phyloP scores from a whole-genome alignment of 2,113 vertebrate species.

The Spea bombifrons region DNA sequence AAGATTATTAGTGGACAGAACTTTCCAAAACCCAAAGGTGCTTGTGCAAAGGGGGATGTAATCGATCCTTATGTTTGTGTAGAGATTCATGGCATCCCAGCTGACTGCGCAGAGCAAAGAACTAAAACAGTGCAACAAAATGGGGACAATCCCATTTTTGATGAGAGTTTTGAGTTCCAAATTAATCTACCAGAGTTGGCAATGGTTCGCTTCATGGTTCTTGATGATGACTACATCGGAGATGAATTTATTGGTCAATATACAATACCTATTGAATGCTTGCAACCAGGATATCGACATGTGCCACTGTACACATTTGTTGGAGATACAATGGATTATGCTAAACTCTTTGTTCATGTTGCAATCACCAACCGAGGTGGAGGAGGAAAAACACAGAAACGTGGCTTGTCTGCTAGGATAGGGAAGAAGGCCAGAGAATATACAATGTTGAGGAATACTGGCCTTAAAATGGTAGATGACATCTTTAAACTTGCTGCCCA shows the following conservation, averaged over 20 bases:
- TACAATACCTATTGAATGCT: constrained; percentile 87
- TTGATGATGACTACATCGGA: constrained; percentile 97
- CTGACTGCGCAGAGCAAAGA: constrained; percentile 89
- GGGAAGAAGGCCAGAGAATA: constrained; percentile 85
- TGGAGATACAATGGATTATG: constrained; percentile 85
- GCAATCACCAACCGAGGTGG: constrained; percentile 90
- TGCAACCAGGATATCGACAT: constrained; percentile 91
- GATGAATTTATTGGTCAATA: constrained; percentile 98
- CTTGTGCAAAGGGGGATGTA: constrained; percentile 94
- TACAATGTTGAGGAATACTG: constrained; percentile 81
- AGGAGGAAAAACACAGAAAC: constrained; percentile 88
- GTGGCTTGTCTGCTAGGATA: constrained; percentile 84
- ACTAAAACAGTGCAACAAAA: constrained; percentile 94
- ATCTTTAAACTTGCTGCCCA: constrained; percentile 81
- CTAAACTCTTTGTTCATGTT: constrained; percentile 90
- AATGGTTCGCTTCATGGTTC: constrained; percentile 89
- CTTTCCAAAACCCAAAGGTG: constrained; percentile 94
- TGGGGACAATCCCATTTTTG: constrained; percentile 93
- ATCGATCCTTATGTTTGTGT: constrained; percentile 96
- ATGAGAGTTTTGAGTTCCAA: constrained; percentile 96
- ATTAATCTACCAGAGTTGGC: constrained; percentile 94
- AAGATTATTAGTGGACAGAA: constrained; percentile 97
- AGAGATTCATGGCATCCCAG: constrained; percentile 93
- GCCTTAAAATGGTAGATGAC: constrained; percentile 87
- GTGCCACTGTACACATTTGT: constrained; percentile 85